A percentile compares a stretch with the other conserved stretches of the same genome.
Conservation (phyloP, 2,797 vertebrate species). For the Linurgus olivaceus region DNA sequence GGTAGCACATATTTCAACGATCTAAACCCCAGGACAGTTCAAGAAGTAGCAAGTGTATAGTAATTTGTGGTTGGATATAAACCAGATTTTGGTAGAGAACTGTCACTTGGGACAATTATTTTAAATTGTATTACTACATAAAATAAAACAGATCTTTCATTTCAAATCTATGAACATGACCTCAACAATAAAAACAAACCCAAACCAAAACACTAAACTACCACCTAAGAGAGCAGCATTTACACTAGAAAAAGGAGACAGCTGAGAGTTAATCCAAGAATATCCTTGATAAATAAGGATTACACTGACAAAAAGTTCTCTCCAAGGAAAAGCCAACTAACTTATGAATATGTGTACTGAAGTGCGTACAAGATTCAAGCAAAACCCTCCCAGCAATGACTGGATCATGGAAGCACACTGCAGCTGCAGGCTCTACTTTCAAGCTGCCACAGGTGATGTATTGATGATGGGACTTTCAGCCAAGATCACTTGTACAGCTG, state of each 20-base stretch:
- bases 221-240: not conserved
- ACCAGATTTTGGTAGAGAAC: not conserved
- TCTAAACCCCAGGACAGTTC: not conserved
- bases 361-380: not conserved
- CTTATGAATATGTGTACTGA: not conserved
- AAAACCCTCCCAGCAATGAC: not conserved
- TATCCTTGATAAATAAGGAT: not conserved
- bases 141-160: not conserved
- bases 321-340: not conserved
- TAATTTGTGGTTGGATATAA: not conserved
- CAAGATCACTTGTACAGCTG: not conserved
- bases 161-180: not conserved
- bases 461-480: not conserved
- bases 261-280: not conserved
- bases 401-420: not conserved
- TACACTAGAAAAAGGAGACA: not conserved
- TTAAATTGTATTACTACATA: not conserved
- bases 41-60: not conserved
- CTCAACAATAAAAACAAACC: not conserved
- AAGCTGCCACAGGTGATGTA: not conserved
- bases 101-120: not conserved
- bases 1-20: not conserved
- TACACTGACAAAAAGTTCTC: not conserved
- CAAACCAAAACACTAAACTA: not conserved
- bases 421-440: not conserved